Evolutionary conservation across 2,888 invertebrate species (phyloP), one percentile per base, ranked within the genome.

Genomic region (Drosophila picticornis): DNA sequence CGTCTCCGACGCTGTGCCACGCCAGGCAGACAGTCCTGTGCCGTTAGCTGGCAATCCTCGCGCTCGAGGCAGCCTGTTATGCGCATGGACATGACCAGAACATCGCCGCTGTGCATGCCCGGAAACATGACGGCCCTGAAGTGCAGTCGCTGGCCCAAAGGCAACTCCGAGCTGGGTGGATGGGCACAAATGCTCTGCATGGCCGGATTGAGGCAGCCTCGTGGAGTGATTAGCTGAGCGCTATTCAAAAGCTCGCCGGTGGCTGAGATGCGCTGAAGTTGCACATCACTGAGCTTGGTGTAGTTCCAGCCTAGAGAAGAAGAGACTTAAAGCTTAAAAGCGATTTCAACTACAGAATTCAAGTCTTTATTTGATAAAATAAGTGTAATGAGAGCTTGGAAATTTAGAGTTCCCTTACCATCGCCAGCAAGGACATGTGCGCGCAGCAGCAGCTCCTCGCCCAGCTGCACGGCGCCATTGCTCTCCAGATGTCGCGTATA

Each of bases 101-200:
- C 94, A 65, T 95, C 95, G 2, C 94, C 94, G 77, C 94, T 94
- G 27, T 92, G 93, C 94, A 95, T 94, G 19, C 94, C 95, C 71
- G 95, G 94, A 82, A 95, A 95, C 93, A 95, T 94, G 50, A 95
- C 94, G 1, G 95, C 95, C 58, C 94, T 93, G 75, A 94, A 94
- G 51, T 92, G 91, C 32, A 94, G 75, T 4, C 94, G 91, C 64
- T 94, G 93, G 0, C 93, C 93, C 40, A 94, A 82, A 0, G 94
- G 94, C 19, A 91, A 89, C 48, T 93, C 93, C 59, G 93, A 92
- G 29, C 90, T 85, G 7, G 94, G 94, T 27, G 93, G 90, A 65
- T 93, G 92, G 0, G 94, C 93, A 71, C 94, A 94, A 7, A 94
- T 90, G 46, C 91, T 91, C 46, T 92, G 92, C 93, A 94, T 94